Base-by-base conservation (phyloP, 1,140 invertebrate genomes). In the Delia radicum region DNA sequence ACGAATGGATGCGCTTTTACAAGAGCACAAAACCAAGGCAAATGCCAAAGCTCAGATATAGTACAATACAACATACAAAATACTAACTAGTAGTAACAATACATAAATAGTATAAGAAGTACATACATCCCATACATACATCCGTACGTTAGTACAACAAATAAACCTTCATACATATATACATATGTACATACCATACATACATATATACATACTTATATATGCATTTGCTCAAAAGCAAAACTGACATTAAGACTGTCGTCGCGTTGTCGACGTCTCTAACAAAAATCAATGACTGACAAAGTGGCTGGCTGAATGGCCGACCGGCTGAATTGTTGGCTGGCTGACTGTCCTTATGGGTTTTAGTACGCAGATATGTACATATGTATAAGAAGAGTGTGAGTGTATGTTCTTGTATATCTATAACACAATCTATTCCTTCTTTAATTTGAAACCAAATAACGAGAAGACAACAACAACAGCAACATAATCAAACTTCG, bases 21-120 rank as follows among this genome's bases (percentile, higher is more conserved):
- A 48, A 26, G 24, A 48, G 72, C 65, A 69, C 65, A 69, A 69
- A 31, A 69, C 31, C 29, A 69, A 69, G 48, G 48, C 48, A 55
- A 55, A 55, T 55, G 48, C 48, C 48, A 55, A 55, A 55, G 21
- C 48, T 55, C 48, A 55, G 48, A 55, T 55, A 24, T 55, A n/a
- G 15, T 55, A 37, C 33, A 37, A 55, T 21, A 55, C 48, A 55
- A 3, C 46, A 48, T 2, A 33, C 13, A 12, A 12, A 42, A 15
- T 10, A 15, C 37, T 42, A 42, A n/a, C n/a, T 21, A 55, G n/a
- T 21, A 7, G 21, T 7, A 24, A 24, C 18, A 55, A 21, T 21
- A 55, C 46, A 55, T n/a, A 55, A 3, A 55, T 6, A 8, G 15
- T 8, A 24, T 18, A 55, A 10, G 8, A 55, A 6, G 24, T 8